Evolutionary conservation across 2,113 vertebrate genomes (phyloP).

Genomic region (Heteronetta atricapilla): DNA sequence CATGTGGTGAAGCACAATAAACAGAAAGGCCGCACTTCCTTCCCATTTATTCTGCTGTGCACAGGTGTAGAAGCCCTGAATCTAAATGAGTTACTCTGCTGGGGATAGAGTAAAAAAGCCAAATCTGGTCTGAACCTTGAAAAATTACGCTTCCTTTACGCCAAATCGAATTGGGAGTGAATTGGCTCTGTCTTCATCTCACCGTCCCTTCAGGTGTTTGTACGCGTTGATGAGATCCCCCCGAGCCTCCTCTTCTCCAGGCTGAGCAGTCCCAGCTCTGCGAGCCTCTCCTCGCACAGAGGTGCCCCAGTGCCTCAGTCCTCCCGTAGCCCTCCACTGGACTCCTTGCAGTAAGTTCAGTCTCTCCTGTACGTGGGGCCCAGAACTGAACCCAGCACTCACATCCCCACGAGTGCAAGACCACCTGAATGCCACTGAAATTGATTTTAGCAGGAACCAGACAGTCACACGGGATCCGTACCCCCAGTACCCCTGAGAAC

Average conservation of each 20-base stretch:
- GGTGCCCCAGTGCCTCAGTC: not conserved
- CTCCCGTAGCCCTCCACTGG: not conserved
- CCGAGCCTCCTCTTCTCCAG: not conserved
- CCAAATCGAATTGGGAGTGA: not conserved
- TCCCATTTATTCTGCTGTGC: not conserved
- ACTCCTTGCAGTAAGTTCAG: not conserved
- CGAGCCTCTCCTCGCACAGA: not conserved
- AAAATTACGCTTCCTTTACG: not conserved
- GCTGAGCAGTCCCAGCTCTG: not conserved
- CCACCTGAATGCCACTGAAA: not conserved
- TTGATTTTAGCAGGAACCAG: not conserved
- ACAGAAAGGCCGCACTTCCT: not conserved
- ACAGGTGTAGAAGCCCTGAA: conserved; percentile 16
- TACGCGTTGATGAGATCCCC: not conserved
- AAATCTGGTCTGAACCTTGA: not conserved
- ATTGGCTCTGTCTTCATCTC: not conserved
- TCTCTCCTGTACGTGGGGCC: not conserved
- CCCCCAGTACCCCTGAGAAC: not conserved
- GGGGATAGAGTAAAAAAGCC: not conserved
- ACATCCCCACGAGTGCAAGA: not conserved
- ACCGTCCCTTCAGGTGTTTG: not conserved
- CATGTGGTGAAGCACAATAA: not conserved
- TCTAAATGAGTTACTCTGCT: not conserved
- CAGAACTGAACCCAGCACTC: not conserved
- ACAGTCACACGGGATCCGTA: not conserved